Percentiles rank a stretch among this genome's conserved stretches.
phyloP scores from a whole-genome alignment of 2,797 vertebrate species.

The Hoplostethus mediterraneus region DNA sequence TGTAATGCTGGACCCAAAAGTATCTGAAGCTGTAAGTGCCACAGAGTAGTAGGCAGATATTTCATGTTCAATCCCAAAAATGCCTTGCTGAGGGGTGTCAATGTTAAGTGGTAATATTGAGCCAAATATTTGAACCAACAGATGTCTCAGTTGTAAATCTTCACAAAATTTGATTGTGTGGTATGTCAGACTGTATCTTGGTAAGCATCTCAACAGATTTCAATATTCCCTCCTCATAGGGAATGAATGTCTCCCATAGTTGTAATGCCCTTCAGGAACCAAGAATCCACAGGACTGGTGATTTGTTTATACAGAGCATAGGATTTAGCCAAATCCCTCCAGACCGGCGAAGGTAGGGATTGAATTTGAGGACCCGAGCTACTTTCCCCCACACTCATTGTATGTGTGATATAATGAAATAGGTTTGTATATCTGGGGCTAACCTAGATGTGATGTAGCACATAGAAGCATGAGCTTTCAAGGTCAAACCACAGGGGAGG shows the following conservation, averaged over 20 bases:
- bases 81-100: no score
- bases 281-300: slow-evolving; percentile 28
- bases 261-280: slow-evolving; percentile 32
- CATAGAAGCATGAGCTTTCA: slow-evolving; percentile 64
- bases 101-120: no score
- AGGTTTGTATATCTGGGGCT: slow-evolving; percentile 67
- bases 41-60: no score
- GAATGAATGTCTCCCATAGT: slow-evolving; percentile 9
- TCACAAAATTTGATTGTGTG: no score
- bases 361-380: slow-evolving; percentile 56
- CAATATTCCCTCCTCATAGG: slow-evolving; percentile 15
- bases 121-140: no score
- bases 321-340: slow-evolving; percentile 50
- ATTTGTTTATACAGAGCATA: slow-evolving; percentile 49
- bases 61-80: no score
- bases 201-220: slow-evolving; percentile 2
- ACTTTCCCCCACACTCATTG: slow-evolving; percentile 55
- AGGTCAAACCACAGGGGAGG: slow-evolving; percentile 55
- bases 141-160: no score
- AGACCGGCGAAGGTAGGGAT: slow-evolving; percentile 54
- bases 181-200: neutral
- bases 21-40: no score
- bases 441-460: slow-evolving; percentile 32
- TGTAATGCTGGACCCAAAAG: no score
- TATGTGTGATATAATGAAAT: slow-evolving; percentile 61